Percentiles rank a stretch among this genome's conserved stretches.
Conservation (phyloP, 2,797 vertebrate genomes). For the Schizothorax lantsangensis region DNA sequence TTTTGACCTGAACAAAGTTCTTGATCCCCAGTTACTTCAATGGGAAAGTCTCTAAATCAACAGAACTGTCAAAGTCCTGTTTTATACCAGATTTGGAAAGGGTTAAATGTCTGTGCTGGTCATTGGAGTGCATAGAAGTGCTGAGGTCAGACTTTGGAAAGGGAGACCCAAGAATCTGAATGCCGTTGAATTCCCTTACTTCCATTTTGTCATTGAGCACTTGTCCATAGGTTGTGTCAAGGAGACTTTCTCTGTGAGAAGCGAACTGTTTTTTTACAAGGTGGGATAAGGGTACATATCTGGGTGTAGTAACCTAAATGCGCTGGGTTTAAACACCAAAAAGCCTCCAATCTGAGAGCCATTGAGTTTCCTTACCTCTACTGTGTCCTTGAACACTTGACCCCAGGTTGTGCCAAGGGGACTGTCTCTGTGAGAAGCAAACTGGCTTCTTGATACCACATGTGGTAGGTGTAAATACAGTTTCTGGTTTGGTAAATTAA, state of each 20-base stretch:
- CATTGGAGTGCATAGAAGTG: background rate
- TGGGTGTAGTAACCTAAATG: background rate
- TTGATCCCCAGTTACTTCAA: background rate
- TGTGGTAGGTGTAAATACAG: background rate
- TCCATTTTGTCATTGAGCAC: background rate
- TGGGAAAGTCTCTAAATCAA: no score
- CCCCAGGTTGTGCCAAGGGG: background rate
- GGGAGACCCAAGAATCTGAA: background rate
- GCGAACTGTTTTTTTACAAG: background rate
- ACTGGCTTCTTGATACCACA: background rate
- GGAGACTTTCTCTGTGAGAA: background rate
- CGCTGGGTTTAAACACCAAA: background rate
- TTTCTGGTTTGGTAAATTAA: background rate
- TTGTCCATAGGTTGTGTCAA: background rate
- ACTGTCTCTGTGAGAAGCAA: background rate
- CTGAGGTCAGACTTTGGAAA: background rate
- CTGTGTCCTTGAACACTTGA: background rate
- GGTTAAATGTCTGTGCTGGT: background rate
- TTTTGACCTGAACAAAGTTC: background rate
- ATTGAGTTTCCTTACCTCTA: background rate
- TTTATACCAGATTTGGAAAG: background rate
- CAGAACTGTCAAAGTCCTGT: background rate
- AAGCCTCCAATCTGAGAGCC: background rate
- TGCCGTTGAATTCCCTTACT: background rate
- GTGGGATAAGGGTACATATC: background rate